Evolutionary conservation across 2,888 invertebrate species (phyloP).

Genomic region (Orthosia cruda): DNA sequence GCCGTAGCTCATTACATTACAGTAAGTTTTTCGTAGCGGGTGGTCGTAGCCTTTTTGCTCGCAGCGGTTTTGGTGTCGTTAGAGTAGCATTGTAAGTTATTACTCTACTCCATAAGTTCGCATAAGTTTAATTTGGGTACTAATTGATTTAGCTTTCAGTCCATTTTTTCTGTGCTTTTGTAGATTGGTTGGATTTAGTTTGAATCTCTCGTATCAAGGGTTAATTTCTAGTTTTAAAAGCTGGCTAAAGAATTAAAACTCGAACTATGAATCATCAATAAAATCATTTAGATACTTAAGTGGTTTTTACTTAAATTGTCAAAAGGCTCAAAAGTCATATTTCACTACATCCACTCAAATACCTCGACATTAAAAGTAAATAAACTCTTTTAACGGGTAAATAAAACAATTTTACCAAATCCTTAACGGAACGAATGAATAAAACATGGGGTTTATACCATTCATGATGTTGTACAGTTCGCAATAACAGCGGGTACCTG

Average conservation of each 20-base stretch:
- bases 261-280: constrained; percentile 5
- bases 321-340: constrained; percentile 4
- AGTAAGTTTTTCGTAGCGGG: constrained; percentile 37
- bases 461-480: constrained; percentile 62
- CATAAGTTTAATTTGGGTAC: constrained; percentile 30
- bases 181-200: neutral
- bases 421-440: constrained; percentile 60
- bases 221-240: neutral
- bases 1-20: constrained; percentile 51
- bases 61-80: constrained; percentile 41
- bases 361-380: constrained; percentile 52
- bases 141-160: constrained; percentile 20
- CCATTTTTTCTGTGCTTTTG: neutral
- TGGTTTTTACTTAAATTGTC: neutral
- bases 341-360: constrained; percentile 29
- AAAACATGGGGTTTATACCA: constrained; percentile 61
- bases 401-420: constrained; percentile 66
- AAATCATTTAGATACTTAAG: neutral
- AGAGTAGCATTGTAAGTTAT: constrained; percentile 38
- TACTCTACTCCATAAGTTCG: neutral
- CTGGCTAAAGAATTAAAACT: neutral
- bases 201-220: neutral
- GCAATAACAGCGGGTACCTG: constrained; percentile 54
- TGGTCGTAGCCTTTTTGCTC: neutral
- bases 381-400: constrained; percentile 49